These are phyloP conservation scores for Drosophila prolongata DNA, from an alignment of 2,888 invertebrate species.

Conservation along the genomic window DNA sequence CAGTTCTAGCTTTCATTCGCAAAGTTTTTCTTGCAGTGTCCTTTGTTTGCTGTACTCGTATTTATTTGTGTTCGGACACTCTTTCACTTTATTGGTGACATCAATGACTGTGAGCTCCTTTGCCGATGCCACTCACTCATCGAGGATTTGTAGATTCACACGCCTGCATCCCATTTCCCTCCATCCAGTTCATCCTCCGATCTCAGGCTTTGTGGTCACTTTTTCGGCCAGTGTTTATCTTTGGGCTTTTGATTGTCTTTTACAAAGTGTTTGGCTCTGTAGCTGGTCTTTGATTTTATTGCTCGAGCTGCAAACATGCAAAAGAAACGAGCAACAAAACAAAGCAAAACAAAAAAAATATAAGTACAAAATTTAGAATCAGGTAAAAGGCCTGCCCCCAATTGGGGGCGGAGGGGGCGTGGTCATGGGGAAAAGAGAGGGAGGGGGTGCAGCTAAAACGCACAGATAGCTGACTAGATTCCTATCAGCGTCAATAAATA, in stretches of 20 bases:
- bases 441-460: slow-evolving; percentile 50
- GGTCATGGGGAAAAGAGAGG: not conserved
- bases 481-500: slow-evolving; percentile 78
- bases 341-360: slow-evolving; percentile 1
- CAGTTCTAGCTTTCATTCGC: too few relatives aligned
- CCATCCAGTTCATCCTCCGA: not conserved
- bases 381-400: slow-evolving; percentile 10
- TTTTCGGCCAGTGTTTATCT: slow-evolving; percentile 61
- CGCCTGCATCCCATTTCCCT: slow-evolving; percentile 32
- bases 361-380: slow-evolving; percentile 27
- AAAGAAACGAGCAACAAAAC: slow-evolving; percentile 33
- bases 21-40: slow-evolving; percentile 12
- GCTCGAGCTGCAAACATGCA: slow-evolving; percentile 59
- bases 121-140: slow-evolving; percentile 6
- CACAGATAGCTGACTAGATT: slow-evolving; percentile 79
- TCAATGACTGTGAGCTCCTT: slow-evolving; percentile 47
- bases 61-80: slow-evolving; percentile 39
- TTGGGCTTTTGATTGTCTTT: slow-evolving; percentile 62
- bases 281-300: slow-evolving; percentile 71
- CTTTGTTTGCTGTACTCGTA: slow-evolving; percentile 7
- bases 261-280: slow-evolving; percentile 29
- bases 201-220: slow-evolving; percentile 47
- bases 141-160: slow-evolving; percentile 38
- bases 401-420: not conserved
- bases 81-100: slow-evolving; percentile 60